Conservation (phyloP, 2,888 invertebrate genomes). For the Cosmia trapezina region DNA sequence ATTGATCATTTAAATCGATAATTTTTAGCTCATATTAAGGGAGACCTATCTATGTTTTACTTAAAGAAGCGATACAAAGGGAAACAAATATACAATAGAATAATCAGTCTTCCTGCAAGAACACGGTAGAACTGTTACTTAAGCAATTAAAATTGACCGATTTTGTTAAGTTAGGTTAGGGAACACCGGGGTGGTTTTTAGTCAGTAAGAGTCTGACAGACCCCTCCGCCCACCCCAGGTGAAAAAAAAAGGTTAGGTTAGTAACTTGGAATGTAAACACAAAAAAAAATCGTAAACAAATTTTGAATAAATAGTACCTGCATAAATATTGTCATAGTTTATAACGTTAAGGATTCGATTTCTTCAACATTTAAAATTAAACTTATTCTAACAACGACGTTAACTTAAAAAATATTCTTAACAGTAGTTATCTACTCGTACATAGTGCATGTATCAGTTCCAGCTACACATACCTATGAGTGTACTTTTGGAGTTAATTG, state of each 20-base stretch:
- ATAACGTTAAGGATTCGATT: constrained; percentile 61
- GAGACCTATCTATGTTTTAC: constrained; percentile 62
- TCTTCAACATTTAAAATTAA: constrained; percentile 61
- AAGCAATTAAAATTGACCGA: constrained; percentile 57
- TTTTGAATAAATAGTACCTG: constrained; percentile 70
- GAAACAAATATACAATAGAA: constrained; percentile 62
- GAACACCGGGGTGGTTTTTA: too few relatives aligned
- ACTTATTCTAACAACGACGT: constrained; percentile 64
- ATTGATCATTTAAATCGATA: constrained; percentile 33
- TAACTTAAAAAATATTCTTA: constrained; percentile 64
- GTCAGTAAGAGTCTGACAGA: too few relatives aligned
- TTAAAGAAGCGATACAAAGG: constrained; percentile 57
- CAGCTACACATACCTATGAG: constrained; percentile 59
- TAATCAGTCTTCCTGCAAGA: constrained; percentile 69
- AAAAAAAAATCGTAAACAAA: constrained; percentile 25
- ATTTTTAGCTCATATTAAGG: constrained; percentile 42
- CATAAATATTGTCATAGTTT: constrained; percentile 77
- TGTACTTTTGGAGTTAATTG: constrained; percentile 46
- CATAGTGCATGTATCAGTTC: constrained; percentile 66
- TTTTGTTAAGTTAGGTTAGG: constrained; percentile 25
- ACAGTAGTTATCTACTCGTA: constrained; percentile 57
- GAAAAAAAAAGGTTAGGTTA: constrained; percentile 16
- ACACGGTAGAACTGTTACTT: constrained; percentile 47
- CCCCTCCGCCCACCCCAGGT: too few relatives aligned
- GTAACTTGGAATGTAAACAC: constrained; percentile 38